Conservation (phyloP, 2,888 invertebrate genomes). For the Drosophila histrio region DNA sequence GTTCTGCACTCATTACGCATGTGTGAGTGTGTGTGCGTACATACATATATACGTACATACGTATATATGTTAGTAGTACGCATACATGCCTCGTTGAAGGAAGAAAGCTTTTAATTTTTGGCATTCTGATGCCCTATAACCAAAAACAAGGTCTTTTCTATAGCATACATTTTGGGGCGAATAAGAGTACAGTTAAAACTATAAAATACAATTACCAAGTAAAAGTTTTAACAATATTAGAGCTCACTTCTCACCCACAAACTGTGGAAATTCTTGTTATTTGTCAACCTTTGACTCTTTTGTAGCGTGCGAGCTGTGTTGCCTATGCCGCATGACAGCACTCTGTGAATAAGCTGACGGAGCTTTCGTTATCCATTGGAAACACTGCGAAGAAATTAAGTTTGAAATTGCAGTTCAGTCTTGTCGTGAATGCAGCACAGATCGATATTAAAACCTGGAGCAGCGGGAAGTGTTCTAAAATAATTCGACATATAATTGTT, state of each 20-base stretch:
- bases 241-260: background rate
- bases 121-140: constrained; percentile 72
- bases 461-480: constrained; percentile 56
- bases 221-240: background rate
- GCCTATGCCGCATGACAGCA: constrained; percentile 39
- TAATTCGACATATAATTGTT: constrained; percentile 59
- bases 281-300: background rate
- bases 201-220: background rate
- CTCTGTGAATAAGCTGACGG: constrained; percentile 56
- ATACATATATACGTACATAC: constrained; percentile 16
- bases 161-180: constrained; percentile 42
- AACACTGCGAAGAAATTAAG: constrained; percentile 76
- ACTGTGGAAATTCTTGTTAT: background rate
- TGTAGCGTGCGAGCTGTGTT: constrained; percentile 36
- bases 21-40: constrained; percentile 49
- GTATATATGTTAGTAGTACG: constrained; percentile 67
- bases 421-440: constrained; percentile 84
- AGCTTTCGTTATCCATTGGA: constrained; percentile 82
- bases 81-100: constrained; percentile 54
- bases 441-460: constrained; percentile 77
- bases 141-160: constrained; percentile 3
- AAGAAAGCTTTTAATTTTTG: constrained; percentile 76
- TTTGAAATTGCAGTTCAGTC: constrained; percentile 84
- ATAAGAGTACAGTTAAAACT: background rate
- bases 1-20: constrained; percentile 64